phyloP scores from a whole-genome alignment of 2,888 invertebrate genomes.

The Tiliacea aurago region DNA sequence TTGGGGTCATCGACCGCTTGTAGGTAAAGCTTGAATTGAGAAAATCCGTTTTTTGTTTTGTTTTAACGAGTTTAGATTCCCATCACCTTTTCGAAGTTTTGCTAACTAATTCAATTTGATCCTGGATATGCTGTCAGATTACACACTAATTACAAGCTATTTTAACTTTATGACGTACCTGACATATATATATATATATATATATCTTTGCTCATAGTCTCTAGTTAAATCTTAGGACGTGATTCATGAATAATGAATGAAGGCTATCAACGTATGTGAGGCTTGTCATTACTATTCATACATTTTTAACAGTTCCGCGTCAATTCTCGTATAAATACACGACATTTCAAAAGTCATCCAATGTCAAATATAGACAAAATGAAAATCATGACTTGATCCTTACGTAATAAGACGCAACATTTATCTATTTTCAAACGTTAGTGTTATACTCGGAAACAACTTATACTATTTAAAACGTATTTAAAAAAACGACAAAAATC shows the following conservation, averaged over 20 bases:
- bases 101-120: not conserved
- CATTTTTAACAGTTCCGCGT: not conserved
- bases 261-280: constrained; percentile 1
- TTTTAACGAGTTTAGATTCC: not conserved
- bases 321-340: not conserved
- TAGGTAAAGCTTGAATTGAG: too few species aligned
- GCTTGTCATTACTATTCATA: constrained; percentile 5
- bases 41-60: not conserved
- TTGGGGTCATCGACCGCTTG: not conserved
- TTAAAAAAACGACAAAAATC: too few species aligned
- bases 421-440: too few species aligned
- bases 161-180: constrained; percentile 2
- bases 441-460: too few species aligned
- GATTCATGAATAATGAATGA: constrained; percentile 24
- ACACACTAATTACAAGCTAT: not conserved
- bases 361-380: not conserved
- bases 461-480: too few species aligned
- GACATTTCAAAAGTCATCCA: not conserved
- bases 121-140: not conserved
- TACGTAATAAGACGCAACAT: too few species aligned
- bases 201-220: not conserved
- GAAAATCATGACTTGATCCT: not conserved
- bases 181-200: too few species aligned
- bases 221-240: not conserved
- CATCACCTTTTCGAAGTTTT: not conserved